Evolutionary conservation across 2,888 invertebrate species (phyloP).

Genomic region (Petrolisthes manimaculis): DNA sequence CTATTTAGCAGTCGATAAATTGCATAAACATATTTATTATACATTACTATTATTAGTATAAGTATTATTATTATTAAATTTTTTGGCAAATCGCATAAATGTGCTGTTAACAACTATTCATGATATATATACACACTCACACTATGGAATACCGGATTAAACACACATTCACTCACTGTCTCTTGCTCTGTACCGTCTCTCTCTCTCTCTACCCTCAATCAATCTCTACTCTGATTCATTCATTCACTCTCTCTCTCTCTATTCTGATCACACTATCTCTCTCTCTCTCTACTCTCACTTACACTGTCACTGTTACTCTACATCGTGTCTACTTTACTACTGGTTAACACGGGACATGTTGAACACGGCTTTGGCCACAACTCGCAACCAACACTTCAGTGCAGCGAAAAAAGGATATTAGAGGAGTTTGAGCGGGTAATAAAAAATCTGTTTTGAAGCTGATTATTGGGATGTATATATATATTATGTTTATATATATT

Average conservation of each 20-base stretch:
- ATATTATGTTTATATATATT: not conserved
- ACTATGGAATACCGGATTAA: not conserved
- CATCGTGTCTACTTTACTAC: not conserved
- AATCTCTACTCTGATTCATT: not conserved
- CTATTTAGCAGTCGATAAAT: too few species aligned
- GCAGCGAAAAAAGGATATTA: conserved; percentile 14
- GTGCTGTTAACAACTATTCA: too few species aligned
- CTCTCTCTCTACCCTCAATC: not conserved
- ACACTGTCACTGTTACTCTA: not conserved
- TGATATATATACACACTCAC: not conserved
- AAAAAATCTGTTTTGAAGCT: conserved; percentile 12
- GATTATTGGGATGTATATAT: conserved; percentile 13
- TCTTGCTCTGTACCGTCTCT: not conserved
- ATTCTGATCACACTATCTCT: not conserved
- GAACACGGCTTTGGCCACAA: conserved; percentile 48
- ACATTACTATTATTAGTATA: too few species aligned
- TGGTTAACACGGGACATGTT: conserved; percentile 23
- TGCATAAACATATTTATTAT: too few species aligned
- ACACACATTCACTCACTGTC: not conserved
- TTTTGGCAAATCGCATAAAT: too few species aligned
- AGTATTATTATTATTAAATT: too few species aligned
- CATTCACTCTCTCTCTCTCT: not conserved
- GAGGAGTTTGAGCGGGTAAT: conserved; percentile 45
- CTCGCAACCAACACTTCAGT: conserved; percentile 43
- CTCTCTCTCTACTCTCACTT: not conserved